Conservation (phyloP, 2,113 vertebrate species). For the Phaethon lepturus region DNA sequence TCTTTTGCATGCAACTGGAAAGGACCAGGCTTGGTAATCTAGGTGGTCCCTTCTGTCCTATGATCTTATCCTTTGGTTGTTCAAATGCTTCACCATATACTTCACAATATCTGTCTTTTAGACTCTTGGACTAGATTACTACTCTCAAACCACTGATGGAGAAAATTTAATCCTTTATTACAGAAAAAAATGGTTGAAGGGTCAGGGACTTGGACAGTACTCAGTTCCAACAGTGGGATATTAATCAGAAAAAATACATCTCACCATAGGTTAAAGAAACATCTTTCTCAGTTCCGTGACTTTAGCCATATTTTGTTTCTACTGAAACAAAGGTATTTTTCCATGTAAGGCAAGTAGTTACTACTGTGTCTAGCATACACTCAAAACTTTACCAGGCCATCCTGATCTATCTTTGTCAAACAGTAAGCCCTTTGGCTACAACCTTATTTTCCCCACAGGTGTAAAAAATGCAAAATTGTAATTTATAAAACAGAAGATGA, state of each 20-base stretch:
- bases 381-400: slow-evolving; percentile 55
- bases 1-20: slow-evolving; percentile 11
- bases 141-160: slow-evolving; percentile 62
- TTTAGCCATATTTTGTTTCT: slow-evolving; percentile 35
- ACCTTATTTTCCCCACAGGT: slow-evolving; percentile 75
- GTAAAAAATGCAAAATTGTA: slow-evolving; percentile 75
- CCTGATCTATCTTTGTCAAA: slow-evolving; percentile 73
- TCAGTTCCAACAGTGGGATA: slow-evolving; percentile 33
- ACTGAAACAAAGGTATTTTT: slow-evolving; percentile 35
- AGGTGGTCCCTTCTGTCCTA: slow-evolving; percentile 24
- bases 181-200: slow-evolving; percentile 45
- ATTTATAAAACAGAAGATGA: slow-evolving; percentile 75
- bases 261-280: slow-evolving; percentile 41
- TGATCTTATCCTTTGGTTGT: slow-evolving; percentile 20
- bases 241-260: slow-evolving; percentile 52
- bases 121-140: slow-evolving; percentile 19
- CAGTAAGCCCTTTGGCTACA: slow-evolving; percentile 58
- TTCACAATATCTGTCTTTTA: slow-evolving; percentile 35
- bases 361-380: slow-evolving; percentile 55
- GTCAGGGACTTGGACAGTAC: slow-evolving; percentile 51
- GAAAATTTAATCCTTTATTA: slow-evolving; percentile 61
- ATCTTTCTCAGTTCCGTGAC: slow-evolving; percentile 28
- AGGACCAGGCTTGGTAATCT: not conserved
- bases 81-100: slow-evolving; percentile 16
- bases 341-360: slow-evolving; percentile 42